Percentiles rank a stretch among this genome's conserved stretches.
These are phyloP conservation scores for Enhydra lutris DNA, from an alignment of 2,113 vertebrate species.

Conservation along the genomic window DNA sequence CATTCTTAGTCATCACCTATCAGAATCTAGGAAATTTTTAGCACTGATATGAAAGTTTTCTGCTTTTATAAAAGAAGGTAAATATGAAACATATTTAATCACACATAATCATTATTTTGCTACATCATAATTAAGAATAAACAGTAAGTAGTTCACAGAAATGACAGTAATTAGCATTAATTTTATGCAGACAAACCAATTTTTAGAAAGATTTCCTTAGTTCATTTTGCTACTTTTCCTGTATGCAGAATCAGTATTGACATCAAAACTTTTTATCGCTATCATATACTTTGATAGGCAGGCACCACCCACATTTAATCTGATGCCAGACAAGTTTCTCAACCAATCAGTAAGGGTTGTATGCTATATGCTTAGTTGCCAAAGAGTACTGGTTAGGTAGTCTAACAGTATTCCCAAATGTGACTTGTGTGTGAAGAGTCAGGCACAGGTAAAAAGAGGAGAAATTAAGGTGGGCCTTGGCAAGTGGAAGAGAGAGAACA, in stretches of 20 bases:
- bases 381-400: not conserved
- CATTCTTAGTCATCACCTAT: not conserved
- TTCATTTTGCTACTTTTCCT: not conserved
- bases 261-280: not conserved
- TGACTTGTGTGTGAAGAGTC: not conserved
- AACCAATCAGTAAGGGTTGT: not conserved
- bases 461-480: not conserved
- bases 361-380: not conserved
- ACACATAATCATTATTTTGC: conserved; percentile 30
- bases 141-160: not conserved
- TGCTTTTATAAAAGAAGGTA: not conserved
- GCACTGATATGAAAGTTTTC: not conserved
- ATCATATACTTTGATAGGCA: not conserved
- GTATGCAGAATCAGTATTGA: not conserved
- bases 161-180: conserved; percentile 6
- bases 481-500: not conserved
- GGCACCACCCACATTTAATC: not conserved
- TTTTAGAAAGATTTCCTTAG: not conserved
- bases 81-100: conserved; percentile 5
- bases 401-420: not conserved
- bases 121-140: conserved; percentile 1
- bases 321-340: not conserved
- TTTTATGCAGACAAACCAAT: not conserved
- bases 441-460: not conserved
- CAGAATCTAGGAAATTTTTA: not conserved